These are phyloP conservation scores for Hartigia nigra DNA, from an alignment of 2,888 invertebrate species.

Conservation along the genomic window DNA sequence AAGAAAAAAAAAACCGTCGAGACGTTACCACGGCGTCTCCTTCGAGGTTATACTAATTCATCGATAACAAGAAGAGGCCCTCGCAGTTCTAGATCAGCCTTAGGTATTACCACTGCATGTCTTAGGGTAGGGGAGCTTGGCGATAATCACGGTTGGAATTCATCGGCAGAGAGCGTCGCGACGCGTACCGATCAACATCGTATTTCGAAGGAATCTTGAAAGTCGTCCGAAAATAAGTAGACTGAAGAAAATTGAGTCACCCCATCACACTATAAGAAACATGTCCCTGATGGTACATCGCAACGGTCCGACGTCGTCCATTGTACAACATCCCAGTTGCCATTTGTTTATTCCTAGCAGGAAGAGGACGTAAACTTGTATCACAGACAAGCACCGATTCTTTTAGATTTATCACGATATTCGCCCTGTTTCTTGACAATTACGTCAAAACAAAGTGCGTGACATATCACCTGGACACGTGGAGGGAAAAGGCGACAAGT, in stretches of 20 bases:
- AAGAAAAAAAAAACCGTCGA: neutral
- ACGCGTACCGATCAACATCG: neutral
- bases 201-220: slow-evolving; percentile 6
- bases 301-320: neutral
- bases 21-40: neutral
- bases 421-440: slow-evolving; percentile 13
- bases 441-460: slow-evolving; percentile 13
- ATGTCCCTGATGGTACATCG: neutral
- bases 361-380: slow-evolving; percentile 4
- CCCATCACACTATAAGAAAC: slow-evolving; percentile 1
- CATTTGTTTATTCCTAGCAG: slow-evolving; percentile 8
- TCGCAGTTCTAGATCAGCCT: neutral
- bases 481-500: slow-evolving; percentile 1
- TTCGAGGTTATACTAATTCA: neutral
- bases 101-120: neutral
- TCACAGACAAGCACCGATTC: slow-evolving; percentile 1
- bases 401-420: slow-evolving; percentile 15
- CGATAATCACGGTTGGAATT: neutral
- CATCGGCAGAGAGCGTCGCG: neutral
- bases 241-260: neutral
- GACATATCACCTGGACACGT: slow-evolving; percentile 10
- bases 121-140: neutral
- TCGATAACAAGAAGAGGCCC: neutral
- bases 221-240: slow-evolving; percentile 10
- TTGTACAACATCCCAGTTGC: neutral